Percentiles rank a stretch among this genome's conserved stretches.
Conservation (phyloP, 2,797 vertebrate species). For the Bovichtus variegatus region DNA sequence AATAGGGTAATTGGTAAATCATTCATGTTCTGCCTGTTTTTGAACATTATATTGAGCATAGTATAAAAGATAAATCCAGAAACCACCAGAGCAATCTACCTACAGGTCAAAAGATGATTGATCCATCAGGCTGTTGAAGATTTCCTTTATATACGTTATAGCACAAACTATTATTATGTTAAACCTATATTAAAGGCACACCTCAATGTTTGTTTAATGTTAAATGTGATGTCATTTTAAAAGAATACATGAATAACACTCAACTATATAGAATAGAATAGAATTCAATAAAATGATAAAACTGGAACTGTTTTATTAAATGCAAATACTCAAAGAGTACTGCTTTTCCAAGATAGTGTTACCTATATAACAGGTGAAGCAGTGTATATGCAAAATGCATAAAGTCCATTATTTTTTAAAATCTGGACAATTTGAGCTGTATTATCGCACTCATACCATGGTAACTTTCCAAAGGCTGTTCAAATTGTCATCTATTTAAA, state of each 20-base stretch:
- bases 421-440: not conserved
- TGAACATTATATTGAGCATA: no score
- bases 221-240: not conserved
- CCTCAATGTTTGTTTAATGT: not conserved
- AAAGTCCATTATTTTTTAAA: not conserved
- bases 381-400: not conserved
- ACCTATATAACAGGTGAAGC: not conserved
- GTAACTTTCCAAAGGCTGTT: not conserved
- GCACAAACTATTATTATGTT: not conserved
- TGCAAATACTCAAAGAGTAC: conserved; percentile 4
- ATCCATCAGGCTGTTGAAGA: no score
- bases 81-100: no score
- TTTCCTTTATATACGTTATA: no score
- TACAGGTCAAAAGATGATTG: no score
- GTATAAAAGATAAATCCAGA: no score
- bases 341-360: not conserved
- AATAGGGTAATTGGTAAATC: no score
- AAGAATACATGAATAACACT: not conserved
- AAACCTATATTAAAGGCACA: not conserved
- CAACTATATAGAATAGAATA: no score
- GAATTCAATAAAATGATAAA: not conserved
- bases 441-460: not conserved
- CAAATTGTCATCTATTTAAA: not conserved
- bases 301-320: not conserved
- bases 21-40: no score